A percentile compares a stretch with the other conserved stretches of the same genome.
Evolutionary conservation across 2,888 invertebrate genomes (phyloP).

Genomic region (Pyrrhia umbra): DNA sequence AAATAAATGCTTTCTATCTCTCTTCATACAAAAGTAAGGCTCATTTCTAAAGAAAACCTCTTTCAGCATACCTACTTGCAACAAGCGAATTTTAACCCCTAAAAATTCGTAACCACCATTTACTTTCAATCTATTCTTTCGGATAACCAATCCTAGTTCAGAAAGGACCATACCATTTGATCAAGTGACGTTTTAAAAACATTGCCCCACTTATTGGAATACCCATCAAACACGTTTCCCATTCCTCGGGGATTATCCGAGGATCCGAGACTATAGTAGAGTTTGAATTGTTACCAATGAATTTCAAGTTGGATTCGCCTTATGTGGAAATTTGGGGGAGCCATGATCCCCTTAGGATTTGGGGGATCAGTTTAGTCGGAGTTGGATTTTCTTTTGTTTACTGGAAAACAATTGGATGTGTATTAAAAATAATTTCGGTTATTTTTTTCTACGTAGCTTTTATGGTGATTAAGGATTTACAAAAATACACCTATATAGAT

Average conservation of each 20-base stretch:
- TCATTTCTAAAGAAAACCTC: no score
- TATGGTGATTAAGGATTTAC: background rate
- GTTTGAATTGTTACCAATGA: slow-evolving; percentile 65
- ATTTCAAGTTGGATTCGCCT: slow-evolving; percentile 57
- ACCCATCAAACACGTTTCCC: slow-evolving; percentile 41
- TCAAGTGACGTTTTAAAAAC: slow-evolving; percentile 38
- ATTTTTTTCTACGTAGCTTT: background rate
- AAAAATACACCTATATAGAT: no score
- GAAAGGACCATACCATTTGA: slow-evolving; percentile 8
- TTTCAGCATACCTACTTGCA: no score
- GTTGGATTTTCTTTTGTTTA: slow-evolving; percentile 53
- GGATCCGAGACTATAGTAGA: slow-evolving; percentile 39
- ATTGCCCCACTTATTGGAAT: slow-evolving; percentile 25
- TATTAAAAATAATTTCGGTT: slow-evolving; percentile 32
- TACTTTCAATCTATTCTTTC: background rate
- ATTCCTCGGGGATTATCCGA: slow-evolving; percentile 49
- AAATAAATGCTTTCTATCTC: no score
- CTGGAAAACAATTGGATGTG: slow-evolving; percentile 3
- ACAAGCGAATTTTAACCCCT: no score
- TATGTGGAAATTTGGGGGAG: slow-evolving; percentile 53
- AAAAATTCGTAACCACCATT: background rate
- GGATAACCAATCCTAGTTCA: background rate
- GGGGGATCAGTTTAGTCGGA: slow-evolving; percentile 35
- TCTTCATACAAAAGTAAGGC: no score
- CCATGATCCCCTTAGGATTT: slow-evolving; percentile 57